phyloP scores from a whole-genome alignment of 2,113 vertebrate species.

The Nycticorax nycticorax region DNA sequence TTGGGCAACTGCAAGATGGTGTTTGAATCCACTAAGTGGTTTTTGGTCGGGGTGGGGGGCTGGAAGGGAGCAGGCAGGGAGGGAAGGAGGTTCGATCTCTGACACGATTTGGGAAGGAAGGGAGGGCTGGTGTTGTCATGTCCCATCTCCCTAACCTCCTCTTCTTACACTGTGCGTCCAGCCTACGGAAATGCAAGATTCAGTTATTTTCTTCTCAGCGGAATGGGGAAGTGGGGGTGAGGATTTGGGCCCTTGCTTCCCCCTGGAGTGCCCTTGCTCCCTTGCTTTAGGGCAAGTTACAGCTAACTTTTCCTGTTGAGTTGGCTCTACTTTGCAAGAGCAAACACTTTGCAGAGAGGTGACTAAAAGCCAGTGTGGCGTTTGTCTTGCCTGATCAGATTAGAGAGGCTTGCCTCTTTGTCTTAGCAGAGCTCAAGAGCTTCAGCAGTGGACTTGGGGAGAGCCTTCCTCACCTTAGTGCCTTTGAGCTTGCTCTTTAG shows the following conservation, averaged over 20 bases:
- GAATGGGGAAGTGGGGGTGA: rapidly evolving
- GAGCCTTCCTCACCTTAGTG: rapidly evolving
- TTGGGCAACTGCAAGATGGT: not conserved
- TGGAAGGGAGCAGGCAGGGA: rapidly evolving
- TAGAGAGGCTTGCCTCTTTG: not conserved
- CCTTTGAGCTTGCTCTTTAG: not conserved
- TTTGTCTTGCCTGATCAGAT: not conserved
- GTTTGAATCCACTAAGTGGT: not conserved
- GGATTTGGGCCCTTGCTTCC: not conserved
- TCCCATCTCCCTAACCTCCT: not conserved
- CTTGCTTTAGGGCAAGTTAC: not conserved
- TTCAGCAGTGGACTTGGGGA: not conserved
- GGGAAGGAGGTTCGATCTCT: not conserved
- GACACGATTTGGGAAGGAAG: not conserved
- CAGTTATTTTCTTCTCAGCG: not conserved
- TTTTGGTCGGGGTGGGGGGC: not conserved
- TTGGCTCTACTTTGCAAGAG: not conserved
- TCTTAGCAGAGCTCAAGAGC: not conserved
- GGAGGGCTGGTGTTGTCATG: not conserved
- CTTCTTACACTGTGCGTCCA: not conserved
- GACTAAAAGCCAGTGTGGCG: not conserved
- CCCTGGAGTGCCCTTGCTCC: not conserved
- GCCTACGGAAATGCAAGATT: not conserved
- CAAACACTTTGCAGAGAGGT: not conserved
- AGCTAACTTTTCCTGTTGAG: not conserved